Base-by-base conservation (phyloP, 2,888 invertebrate genomes). In the Hydrotaea cyrtoneurina region DNA sequence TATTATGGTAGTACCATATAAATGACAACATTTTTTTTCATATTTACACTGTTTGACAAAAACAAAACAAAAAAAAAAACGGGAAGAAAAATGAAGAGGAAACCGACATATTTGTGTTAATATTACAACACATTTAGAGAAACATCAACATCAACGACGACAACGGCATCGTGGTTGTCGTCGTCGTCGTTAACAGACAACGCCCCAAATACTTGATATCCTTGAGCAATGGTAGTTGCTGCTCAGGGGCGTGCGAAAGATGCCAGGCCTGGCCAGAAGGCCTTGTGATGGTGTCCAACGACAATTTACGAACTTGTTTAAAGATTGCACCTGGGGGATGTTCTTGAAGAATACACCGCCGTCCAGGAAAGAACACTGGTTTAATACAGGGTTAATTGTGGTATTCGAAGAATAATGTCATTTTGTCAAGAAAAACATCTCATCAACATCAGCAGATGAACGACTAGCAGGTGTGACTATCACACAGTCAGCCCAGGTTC, bases 191-290 rank as follows among this genome's bases (percentile, higher is more conserved):
- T 39, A 69, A 21, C 43, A 85, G 84, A 82, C 85, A 85, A 85
- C 85, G 85, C 85, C 85, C 85, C 82, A 85, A 85, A 81, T 74
- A 72, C 43, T 72, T 59, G 72, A 69, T 80, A 78, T 75, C 36
- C 55, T 75, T 74, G 36, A 74, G 59, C 17, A 53, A 23, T 59
- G 59, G 59, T 11, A 62, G 62, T 15, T 36, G 19, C 50, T n/a
- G 10, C 43, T 15, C 31, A 31, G 31, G 31, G 31, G 31, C 31
- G 7, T 31, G 31, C 7, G 31, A 31, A 4, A n/a, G n/a, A n/a
- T n/a, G n/a, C n/a, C n/a, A n/a, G 31, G 31, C 15, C 43, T 43
- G 2, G 13, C 43, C 10, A 2, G 2, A 43, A 10, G 15, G 43
- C 43, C 43, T 43, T 43, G 3, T 3, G 11, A 13, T 43, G 43